These are phyloP conservation scores for Falco berigora DNA, from an alignment of 2,797 vertebrate genomes.

Conservation along the genomic window DNA sequence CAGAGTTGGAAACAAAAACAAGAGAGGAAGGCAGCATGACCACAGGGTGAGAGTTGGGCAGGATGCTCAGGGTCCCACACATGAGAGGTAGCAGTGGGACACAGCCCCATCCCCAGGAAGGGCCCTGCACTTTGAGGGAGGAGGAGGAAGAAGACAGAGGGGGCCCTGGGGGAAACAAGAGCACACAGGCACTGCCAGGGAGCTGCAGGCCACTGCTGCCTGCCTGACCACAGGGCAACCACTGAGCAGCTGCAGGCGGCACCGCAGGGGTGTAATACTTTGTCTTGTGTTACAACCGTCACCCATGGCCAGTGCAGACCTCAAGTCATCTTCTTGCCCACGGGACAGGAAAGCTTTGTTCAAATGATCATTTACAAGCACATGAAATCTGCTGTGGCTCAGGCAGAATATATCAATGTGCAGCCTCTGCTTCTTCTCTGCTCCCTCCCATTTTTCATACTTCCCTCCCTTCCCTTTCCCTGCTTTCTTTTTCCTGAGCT, in stretches of 20 bases:
- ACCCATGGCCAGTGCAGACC: background rate
- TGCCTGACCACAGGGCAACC: rapidly evolving
- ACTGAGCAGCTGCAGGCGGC: background rate
- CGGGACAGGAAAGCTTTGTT: background rate
- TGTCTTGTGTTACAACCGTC: background rate
- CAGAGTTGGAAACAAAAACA: background rate
- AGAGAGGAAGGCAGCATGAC: background rate
- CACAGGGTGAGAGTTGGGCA: background rate
- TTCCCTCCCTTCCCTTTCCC: background rate
- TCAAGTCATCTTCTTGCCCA: background rate
- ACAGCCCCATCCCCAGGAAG: background rate
- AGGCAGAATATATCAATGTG: background rate
- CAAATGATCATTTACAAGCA: background rate
- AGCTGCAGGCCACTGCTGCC: background rate
- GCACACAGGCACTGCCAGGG: background rate
- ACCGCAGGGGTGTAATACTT: background rate
- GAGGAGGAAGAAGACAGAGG: background rate
- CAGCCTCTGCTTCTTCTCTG: background rate
- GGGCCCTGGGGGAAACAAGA: background rate
- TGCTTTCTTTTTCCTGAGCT: background rate
- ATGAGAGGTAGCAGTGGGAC: background rate
- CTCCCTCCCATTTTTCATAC: background rate
- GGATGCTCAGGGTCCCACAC: background rate
- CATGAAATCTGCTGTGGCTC: background rate
- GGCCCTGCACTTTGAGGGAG: background rate